Conservation (phyloP, 2,797 vertebrate species). For the Lerista edwardsae region DNA sequence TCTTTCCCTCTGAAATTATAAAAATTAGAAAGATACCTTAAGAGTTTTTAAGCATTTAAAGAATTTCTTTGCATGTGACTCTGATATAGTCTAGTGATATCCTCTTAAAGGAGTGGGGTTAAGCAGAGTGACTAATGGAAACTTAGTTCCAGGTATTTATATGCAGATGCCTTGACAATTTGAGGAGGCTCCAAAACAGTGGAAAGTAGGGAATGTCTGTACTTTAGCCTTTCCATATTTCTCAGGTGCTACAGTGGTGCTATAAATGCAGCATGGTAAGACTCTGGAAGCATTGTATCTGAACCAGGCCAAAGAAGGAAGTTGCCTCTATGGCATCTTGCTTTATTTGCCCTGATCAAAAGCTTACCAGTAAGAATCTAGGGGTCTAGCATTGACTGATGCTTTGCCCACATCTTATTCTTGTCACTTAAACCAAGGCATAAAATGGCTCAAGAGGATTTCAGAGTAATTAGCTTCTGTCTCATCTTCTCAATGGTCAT, state of each 20-base stretch:
- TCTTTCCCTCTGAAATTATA: not conserved
- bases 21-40: not conserved
- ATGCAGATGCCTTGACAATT: no score
- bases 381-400: not conserved
- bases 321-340: not conserved
- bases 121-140: no score
- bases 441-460: not conserved
- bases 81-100: no score
- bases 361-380: not conserved
- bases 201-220: no score
- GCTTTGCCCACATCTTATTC: not conserved
- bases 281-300: no score
- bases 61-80: no score
- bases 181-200: no score
- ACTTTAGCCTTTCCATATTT: no score
- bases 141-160: no score
- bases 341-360: not conserved
- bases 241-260: no score
- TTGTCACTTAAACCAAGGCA: not conserved
- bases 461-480: not conserved
- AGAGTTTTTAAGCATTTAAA: not conserved
- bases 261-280: not conserved
- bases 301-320: not conserved
- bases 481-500: no score
- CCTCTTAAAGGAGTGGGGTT: no score